A percentile compares a stretch with the other conserved stretches of the same genome.
phyloP scores from a whole-genome alignment of 2,888 invertebrate species.

The Ichneumoninae sp. region DNA sequence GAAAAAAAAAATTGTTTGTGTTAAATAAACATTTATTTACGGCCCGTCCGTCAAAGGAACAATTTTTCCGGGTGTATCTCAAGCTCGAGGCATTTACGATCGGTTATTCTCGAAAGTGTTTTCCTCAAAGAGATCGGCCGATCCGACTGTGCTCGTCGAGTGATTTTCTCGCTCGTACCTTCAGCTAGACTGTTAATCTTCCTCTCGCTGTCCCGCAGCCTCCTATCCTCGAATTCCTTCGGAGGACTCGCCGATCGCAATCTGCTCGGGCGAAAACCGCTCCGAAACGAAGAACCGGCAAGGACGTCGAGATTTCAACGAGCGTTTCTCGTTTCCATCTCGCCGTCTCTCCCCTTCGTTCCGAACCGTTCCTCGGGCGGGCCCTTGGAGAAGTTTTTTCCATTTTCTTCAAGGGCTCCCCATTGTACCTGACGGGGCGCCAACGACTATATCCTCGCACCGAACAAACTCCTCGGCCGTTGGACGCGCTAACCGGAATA shows the following conservation, averaged over 20 bases:
- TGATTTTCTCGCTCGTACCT: background rate
- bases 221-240: constrained; percentile 26
- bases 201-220: background rate
- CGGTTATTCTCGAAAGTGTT: background rate
- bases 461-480: constrained; percentile 1
- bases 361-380: constrained; percentile 1
- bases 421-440: background rate
- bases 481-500: constrained; percentile 15
- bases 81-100: background rate
- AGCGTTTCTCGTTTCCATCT: background rate
- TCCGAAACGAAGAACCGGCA: constrained; percentile 2
- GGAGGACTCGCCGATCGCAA: constrained; percentile 38
- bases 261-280: constrained; percentile 6
- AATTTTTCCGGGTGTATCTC: no score
- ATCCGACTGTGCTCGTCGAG: background rate
- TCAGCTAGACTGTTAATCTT: background rate
- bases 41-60: background rate
- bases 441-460: background rate
- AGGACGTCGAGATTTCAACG: constrained; percentile 22
- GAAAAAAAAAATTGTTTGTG: no score
- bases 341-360: background rate
- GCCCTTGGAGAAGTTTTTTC: background rate
- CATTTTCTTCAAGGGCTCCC: background rate
- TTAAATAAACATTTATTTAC: background rate
- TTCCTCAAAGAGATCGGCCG: background rate